phyloP scores from a whole-genome alignment of 2,797 vertebrate genomes.

The Pteronotus mesoamericanus region DNA sequence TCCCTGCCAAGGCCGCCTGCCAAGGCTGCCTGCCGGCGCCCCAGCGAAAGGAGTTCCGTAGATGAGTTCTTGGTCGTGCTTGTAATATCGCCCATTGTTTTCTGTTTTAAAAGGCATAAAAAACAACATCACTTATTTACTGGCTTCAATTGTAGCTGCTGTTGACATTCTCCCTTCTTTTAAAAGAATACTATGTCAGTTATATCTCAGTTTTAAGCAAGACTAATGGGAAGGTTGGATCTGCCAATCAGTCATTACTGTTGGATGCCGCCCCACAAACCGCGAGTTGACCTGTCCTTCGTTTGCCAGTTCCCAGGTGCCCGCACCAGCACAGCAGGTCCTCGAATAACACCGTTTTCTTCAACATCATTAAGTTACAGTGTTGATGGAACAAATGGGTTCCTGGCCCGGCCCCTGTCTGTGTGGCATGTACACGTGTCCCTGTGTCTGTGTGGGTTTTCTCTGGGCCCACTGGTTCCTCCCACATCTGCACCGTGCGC shows the following conservation, averaged over 20 bases:
- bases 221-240: not conserved
- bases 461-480: not conserved
- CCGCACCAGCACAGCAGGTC: accelerated
- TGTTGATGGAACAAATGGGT: accelerated
- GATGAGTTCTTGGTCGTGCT: not conserved
- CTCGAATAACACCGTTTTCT: accelerated
- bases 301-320: not conserved
- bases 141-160: not conserved
- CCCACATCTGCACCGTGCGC: accelerated
- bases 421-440: not conserved
- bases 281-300: too few species aligned
- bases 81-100: not conserved
- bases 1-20: too few species aligned
- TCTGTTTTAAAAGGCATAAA: not conserved
- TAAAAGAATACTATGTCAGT: not conserved
- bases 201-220: not conserved
- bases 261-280: too few species aligned
- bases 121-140: not conserved
- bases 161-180: not conserved
- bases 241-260: not conserved
- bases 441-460: not conserved
- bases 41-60: too few species aligned
- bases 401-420: not conserved
- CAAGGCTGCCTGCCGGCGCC: too few species aligned
- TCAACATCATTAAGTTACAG: accelerated